Base-by-base conservation (phyloP, 2,113 vertebrate genomes). In the Pampusana beccarii region DNA sequence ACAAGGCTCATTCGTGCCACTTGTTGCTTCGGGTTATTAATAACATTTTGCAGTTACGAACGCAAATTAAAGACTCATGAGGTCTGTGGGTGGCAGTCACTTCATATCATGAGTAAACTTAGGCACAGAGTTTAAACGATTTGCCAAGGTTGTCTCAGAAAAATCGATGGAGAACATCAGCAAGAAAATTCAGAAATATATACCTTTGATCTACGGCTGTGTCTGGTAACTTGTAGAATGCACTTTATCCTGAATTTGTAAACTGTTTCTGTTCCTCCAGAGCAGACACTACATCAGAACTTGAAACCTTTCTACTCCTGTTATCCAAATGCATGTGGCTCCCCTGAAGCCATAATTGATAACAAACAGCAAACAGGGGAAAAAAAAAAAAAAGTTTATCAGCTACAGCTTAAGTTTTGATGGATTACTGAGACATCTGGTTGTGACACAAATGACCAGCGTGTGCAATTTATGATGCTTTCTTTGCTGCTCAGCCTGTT, bases 91-190 rank as follows among this genome's bases (percentile, higher is more conserved):
- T 83, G 74, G 83, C 84, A 95, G 81, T 42, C 46, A 60, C 71
- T 96, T 95, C 80, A 71, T 81, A 65, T 90, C 92, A 90, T 72
- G 84, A 97, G 88, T 82, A 95, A 96, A 86, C 67, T 62, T 58
- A 58, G 81, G 56, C 90, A 91, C 54, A 1, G 11, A 62, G 92
- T 83, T 92, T 62, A 87, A 92, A 87, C 57, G 58, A 75, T 90
- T 91, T 94, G 87, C 74, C 58, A 46, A 17, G 65, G 69, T 51
- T 83, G 67, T 36, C 75, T 80, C 19, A 23, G 80, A 79, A 80
- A 95, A 93, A 95, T 88, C 79, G n/a, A 80, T 77, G 88, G 67
- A 58, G 82, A 88, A 9, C 74, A 46, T 50, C 80, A 65, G 40
- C 1, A 8, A 48, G 79, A 80, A 92, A 92, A 95, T 88, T 65